A percentile compares a stretch with the other conserved stretches of the same genome.
phyloP scores from a whole-genome alignment of 2,113 vertebrate genomes.

The Myanophis thanlyinensis region DNA sequence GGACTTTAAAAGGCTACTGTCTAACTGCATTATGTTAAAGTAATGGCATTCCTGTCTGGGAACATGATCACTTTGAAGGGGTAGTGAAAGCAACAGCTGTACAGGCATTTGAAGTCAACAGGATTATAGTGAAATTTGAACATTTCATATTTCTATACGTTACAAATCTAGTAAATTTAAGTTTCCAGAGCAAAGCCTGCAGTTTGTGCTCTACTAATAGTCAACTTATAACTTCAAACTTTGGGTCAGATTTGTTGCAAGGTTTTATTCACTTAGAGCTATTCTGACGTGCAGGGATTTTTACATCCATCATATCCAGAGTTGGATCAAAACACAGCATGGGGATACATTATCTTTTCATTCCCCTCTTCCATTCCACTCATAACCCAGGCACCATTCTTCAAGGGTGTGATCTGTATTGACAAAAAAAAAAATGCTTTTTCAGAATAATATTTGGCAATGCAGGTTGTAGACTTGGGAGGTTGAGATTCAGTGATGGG shows the following conservation, averaged over 20 bases:
- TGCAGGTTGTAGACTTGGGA: not conserved
- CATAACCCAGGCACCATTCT: not conserved
- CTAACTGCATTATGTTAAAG: slow-evolving; percentile 25
- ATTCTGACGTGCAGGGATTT: not conserved
- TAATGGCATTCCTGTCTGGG: not conserved
- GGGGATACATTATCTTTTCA: not conserved
- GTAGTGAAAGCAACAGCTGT: slow-evolving; percentile 8
- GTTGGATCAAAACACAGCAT: not conserved
- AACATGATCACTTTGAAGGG: slow-evolving; percentile 24
- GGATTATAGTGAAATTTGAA: slow-evolving; percentile 21
- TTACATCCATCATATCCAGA: not conserved
- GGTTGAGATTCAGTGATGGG: not conserved
- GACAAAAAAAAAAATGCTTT: not conserved
- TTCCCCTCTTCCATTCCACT: not conserved
- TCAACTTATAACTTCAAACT: not conserved
- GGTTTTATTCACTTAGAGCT: not conserved
- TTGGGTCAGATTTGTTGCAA: not conserved
- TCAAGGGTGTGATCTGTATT: not conserved
- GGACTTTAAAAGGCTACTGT: slow-evolving; percentile 19
- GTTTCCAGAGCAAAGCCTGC: not conserved
- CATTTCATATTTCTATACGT: not conserved
- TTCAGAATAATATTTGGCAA: not conserved
- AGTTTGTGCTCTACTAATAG: not conserved
- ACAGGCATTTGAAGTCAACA: slow-evolving; percentile 17
- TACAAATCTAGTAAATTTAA: not conserved